Base-by-base conservation (phyloP, 2,797 vertebrate genomes). In the Adelosebastes latens region DNA sequence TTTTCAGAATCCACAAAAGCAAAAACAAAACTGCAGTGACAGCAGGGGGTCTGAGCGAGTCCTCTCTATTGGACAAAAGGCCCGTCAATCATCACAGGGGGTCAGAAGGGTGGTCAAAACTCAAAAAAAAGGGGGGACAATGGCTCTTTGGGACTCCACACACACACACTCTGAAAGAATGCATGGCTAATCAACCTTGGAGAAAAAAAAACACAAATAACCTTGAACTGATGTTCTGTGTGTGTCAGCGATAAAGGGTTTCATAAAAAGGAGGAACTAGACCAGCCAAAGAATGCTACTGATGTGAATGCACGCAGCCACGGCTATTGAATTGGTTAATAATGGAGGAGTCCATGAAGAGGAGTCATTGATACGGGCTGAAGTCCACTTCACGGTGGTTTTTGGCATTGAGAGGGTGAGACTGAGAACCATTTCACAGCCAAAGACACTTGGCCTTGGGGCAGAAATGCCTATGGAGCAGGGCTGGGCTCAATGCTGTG, bases 161-260 rank as follows among this genome's bases (percentile, higher is more conserved):
- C 66, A 62, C 78, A 77, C 58, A 58, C 59, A 39, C 79, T 53
- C 56, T 29, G 60, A 79, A 92, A 89, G 92, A 94, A 94, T 93
- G 93, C 93, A 90, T 94, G 86, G 87, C 85, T 90, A 94, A 94
- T 95, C 93, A 89, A 92, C 86, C 71, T 87, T 69, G 34, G 60
- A 36, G 39, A 3, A 39, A 72, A 79, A 75, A 79, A 82, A 89
- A 14, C 77, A 88, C 84, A 87, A 90, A 89, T 91, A 92, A 93
- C 86, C 87, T 88, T 88, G 87, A 93, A 92, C 82, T 90, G 92
- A 92, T 91, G 87, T 89, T 91, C 61, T 88, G 74, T 89, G 84
- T 79, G 82, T 89, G 90, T 91, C 80, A 87, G 81, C 71, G 85
- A 91, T 91, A 81, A 89, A 90, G 83, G 58, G 70, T 68, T 92